Percentiles rank a stretch among this genome's conserved stretches.
Conservation (phyloP, 2,113 vertebrate species). For the Brachyhypopomus occidentalis region DNA sequence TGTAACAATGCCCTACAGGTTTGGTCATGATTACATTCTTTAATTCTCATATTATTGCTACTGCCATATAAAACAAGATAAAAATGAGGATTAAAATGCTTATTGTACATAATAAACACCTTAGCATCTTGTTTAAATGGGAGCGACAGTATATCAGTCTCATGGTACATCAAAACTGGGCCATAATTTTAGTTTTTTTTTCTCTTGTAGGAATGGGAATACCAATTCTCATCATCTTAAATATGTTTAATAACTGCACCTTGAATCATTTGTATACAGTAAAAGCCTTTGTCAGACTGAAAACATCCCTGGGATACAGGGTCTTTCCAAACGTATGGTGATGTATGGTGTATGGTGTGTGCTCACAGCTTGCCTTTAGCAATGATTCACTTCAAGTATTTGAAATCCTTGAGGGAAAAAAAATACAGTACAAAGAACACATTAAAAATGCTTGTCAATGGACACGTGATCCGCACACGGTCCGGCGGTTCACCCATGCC, state of each 20-base stretch:
- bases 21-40: constrained; percentile 6
- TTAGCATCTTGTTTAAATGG: background rate
- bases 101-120: background rate
- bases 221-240: background rate
- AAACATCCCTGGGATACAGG: background rate
- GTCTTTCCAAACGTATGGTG: constrained; percentile 3
- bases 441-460: background rate
- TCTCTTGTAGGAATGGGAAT: background rate
- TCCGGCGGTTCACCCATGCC: background rate
- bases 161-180: background rate
- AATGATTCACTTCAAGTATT: constrained; percentile 68
- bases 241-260: background rate
- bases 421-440: constrained; percentile 36
- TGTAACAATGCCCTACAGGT: background rate
- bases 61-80: background rate
- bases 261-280: background rate
- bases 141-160: background rate
- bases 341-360: background rate
- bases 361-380: constrained; percentile 55
- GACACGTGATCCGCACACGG: background rate
- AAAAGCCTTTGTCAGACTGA: constrained; percentile 3
- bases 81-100: background rate
- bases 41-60: background rate
- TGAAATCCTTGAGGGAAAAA: constrained; percentile 11
- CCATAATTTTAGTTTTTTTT: background rate